Evolutionary conservation across 2,113 vertebrate species (phyloP).

Genomic region (Colaptes auratus): DNA sequence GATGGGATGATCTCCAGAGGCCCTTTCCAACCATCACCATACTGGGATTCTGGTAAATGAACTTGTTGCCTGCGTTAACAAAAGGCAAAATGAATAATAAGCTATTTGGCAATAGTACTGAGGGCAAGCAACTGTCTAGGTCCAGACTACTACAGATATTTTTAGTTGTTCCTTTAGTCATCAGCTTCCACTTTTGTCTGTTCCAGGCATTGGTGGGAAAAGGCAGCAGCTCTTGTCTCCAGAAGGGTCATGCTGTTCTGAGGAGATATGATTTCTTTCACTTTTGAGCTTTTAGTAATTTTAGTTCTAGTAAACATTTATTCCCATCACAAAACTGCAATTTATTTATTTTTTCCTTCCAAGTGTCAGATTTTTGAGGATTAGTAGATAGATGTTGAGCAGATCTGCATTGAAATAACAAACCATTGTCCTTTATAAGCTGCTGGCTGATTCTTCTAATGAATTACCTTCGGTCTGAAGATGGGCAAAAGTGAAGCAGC

Average conservation of each 20-base stretch:
- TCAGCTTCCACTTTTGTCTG: conserved; percentile 29
- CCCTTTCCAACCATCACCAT: too few species aligned
- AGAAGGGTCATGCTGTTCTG: neutral
- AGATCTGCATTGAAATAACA: neutral
- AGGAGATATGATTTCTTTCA: neutral
- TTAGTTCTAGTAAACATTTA: neutral
- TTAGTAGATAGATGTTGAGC: neutral
- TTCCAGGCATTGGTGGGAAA: conserved; percentile 15
- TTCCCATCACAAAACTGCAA: neutral
- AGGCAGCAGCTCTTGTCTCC: neutral
- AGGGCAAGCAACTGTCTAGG: neutral
- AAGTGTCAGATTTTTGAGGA: neutral
- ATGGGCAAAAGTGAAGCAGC: too few species aligned
- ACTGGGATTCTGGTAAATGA: neutral
- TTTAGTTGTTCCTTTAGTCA: conserved; percentile 16
- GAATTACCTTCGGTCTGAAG: neutral
- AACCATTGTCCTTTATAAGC: neutral
- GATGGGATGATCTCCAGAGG: too few species aligned
- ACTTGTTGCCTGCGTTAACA: neutral
- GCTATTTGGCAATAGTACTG: neutral
- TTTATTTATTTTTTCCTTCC: neutral
- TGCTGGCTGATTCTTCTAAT: neutral
- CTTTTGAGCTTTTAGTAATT: neutral
- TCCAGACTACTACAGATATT: neutral
- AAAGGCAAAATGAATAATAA: neutral